Percentiles rank a stretch among this genome's conserved stretches.
phyloP scores from a whole-genome alignment of 2,797 vertebrate genomes.

The Eulemur rubriventer region DNA sequence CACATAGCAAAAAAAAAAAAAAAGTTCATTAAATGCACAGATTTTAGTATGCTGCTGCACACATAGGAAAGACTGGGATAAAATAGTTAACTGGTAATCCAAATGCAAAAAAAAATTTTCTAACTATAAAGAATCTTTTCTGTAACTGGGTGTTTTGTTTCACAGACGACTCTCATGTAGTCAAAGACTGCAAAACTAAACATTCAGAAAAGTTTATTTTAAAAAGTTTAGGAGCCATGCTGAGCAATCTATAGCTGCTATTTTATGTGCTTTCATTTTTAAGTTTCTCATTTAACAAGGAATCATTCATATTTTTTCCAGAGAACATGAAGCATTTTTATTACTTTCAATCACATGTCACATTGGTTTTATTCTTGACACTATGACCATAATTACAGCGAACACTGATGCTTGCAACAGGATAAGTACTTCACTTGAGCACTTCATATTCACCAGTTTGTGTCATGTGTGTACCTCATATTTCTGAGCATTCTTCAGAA shows the following conservation, averaged over 20 bases:
- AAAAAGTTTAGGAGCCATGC: conserved; percentile 1
- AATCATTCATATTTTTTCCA: conserved; percentile 51
- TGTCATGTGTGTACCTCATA: background rate
- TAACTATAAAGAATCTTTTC: background rate
- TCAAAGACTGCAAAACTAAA: conserved; percentile 41
- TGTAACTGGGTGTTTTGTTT: background rate
- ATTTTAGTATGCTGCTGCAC: background rate
- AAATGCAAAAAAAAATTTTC: background rate
- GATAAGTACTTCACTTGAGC: background rate
- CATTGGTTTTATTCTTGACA: conserved; percentile 31
- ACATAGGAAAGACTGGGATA: background rate
- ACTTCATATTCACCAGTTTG: conserved; percentile 5
- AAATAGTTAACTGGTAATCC: background rate
- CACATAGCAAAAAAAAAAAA: background rate
- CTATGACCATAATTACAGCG: conserved; percentile 1
- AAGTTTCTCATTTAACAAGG: conserved; percentile 49
- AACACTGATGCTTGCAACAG: background rate
- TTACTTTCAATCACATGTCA: conserved; percentile 32
- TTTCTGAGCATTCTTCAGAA: conserved; percentile 66
- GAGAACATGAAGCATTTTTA: conserved; percentile 32
- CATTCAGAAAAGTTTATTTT: conserved; percentile 38
- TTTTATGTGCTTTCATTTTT: conserved; percentile 52
- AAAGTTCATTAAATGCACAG: background rate
- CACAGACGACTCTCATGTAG: background rate
- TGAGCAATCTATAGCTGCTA: background rate